These are phyloP conservation scores for Labia minor DNA, from an alignment of 2,888 invertebrate genomes.

Conservation along the genomic window DNA sequence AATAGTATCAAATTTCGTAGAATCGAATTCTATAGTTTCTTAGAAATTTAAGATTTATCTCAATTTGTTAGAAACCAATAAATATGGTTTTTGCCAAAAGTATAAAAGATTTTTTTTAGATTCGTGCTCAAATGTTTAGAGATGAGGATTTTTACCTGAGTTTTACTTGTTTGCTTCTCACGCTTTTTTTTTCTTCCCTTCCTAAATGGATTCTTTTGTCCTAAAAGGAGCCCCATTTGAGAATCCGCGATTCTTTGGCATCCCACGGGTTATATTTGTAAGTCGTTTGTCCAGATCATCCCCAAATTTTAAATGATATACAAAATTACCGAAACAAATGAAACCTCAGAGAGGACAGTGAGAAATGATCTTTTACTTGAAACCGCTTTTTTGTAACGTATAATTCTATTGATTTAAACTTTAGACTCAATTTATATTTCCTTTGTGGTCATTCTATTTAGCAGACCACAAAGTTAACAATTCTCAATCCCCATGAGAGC, in stretches of 20 bases:
- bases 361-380: neutral
- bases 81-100: neutral
- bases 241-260: neutral
- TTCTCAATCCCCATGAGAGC: too few species aligned
- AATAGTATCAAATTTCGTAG: too few species aligned
- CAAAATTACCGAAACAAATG: neutral
- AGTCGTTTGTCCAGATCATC: neutral
- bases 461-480: too few species aligned
- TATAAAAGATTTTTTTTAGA: neutral
- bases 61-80: too few species aligned
- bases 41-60: too few species aligned
- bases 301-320: neutral
- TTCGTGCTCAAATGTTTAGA: neutral
- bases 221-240: neutral
- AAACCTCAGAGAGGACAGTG: neutral
- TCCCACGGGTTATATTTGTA: neutral
- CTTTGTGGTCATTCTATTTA: too few species aligned
- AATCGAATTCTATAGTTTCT: too few species aligned
- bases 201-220: neutral
- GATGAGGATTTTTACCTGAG: neutral
- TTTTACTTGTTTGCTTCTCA: neutral
- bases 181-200: neutral
- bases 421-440: too few species aligned
- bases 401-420: too few species aligned
- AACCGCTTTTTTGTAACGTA: too few species aligned